A percentile compares a stretch with the other conserved stretches of the same genome.
Conservation (phyloP, 2,797 vertebrate species). For the Margarornis squamiger region DNA sequence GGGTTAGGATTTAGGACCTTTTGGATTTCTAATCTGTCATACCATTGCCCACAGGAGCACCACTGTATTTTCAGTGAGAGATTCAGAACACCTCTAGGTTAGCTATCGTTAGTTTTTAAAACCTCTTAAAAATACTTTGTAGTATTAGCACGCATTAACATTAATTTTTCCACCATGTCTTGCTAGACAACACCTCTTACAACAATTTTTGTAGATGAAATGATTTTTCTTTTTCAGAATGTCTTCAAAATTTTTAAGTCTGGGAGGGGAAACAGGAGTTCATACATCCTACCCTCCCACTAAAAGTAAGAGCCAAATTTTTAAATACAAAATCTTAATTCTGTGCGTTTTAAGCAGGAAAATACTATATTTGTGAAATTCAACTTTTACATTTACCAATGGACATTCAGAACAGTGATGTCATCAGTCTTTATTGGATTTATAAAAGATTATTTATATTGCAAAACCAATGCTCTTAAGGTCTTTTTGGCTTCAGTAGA, state of each 20-base stretch:
- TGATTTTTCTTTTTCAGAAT: neutral
- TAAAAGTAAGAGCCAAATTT: neutral
- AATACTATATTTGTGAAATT: neutral
- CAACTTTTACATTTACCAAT: neutral
- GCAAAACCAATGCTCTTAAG: neutral
- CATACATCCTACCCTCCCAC: accelerated
- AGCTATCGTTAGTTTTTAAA: neutral
- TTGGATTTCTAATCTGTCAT: neutral
- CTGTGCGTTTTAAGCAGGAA: neutral
- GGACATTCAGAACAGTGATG: neutral
- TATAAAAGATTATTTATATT: neutral
- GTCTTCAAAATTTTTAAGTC: neutral
- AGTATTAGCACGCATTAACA: neutral
- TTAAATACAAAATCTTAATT: neutral
- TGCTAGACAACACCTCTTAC: neutral
- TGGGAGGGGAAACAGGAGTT: neutral
- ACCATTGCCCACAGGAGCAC: neutral
- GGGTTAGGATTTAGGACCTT: neutral
- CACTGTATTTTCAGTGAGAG: neutral
- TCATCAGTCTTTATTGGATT: neutral
- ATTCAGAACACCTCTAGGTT: neutral
- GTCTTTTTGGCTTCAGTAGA: neutral
- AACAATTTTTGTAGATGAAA: neutral
- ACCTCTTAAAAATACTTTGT: neutral
- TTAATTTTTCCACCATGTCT: neutral